phyloP scores from a whole-genome alignment of 2,113 vertebrate genomes.

The Electrona antarctica region DNA sequence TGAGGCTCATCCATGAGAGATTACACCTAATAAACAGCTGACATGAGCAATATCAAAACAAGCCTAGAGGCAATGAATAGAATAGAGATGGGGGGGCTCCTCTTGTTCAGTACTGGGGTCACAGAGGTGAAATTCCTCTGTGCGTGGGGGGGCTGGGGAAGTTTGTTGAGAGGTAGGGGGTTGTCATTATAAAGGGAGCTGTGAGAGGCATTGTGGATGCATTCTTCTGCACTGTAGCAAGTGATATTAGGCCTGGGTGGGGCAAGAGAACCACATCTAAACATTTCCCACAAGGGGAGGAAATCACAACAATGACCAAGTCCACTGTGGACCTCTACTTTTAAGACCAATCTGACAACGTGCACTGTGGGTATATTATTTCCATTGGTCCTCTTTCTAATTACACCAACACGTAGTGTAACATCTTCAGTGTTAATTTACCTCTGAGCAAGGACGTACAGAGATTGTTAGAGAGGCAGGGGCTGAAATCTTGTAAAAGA shows the following conservation, averaged over 20 bases:
- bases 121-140: constrained; percentile 71
- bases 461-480: too few relatives aligned
- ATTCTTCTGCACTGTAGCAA: constrained; percentile 44
- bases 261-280: constrained; percentile 72
- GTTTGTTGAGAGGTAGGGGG: constrained; percentile 48
- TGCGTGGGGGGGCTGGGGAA: constrained; percentile 55
- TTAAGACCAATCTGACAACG: constrained; percentile 5
- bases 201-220: constrained; percentile 43
- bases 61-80: constrained; percentile 21
- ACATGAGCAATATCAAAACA: constrained; percentile 45
- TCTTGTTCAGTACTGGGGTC: constrained; percentile 53
- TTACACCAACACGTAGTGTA: too few relatives aligned
- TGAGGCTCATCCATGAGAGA: constrained; percentile 38
- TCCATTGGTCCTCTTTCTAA: neutral
- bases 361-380: neutral
- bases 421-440: too few relatives aligned
- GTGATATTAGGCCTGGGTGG: constrained; percentile 60
- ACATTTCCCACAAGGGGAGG: constrained; percentile 64
- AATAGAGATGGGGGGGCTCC: constrained; percentile 39
- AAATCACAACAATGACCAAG: constrained; percentile 70
- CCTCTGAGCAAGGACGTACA: too few relatives aligned
- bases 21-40: constrained; percentile 34
- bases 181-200: constrained; percentile 58
- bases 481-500: too few relatives aligned
- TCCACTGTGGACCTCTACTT: constrained; percentile 21